Base-by-base conservation (phyloP, 2,113 vertebrate species). In the Platysternon megacephalum region DNA sequence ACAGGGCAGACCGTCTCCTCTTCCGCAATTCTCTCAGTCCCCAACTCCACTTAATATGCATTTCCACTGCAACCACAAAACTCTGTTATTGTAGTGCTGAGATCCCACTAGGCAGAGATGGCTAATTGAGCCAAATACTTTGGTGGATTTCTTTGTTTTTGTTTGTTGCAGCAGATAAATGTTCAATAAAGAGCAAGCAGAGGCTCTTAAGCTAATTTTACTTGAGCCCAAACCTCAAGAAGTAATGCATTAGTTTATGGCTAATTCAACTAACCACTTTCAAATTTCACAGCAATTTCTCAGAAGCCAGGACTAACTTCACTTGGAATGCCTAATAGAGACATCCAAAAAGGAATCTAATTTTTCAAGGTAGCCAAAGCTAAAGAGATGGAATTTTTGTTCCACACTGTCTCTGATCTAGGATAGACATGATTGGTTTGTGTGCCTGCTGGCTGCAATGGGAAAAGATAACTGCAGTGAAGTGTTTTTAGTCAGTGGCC, bases 101-200 rank as follows among this genome's bases (percentile, higher is more conserved):
- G 82, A 88, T 95, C 94, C 84, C 79, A 58, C 19, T 72, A 85
- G 35, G 90, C 51, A 89, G 68, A 84, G 82, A 86, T 35, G 85
- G 79, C 42, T 85, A 80, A 32, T 51, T 76, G 51, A 17, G 53
- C 56, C 84, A 53, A 90, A 58, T 19, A 44, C 2, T 88, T n/a
- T 61, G 32, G 4, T 13, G 7, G 26, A 61, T 87, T 65, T 22
- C 46, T 78, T 44, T 90, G 28, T 82, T 96, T 91, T 21, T 87
- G 8, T 11, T 91, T 8, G 88, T 87, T 89, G 42, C 29, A 94
- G 4, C 26, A 92, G 21, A 88, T 19, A 91, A 97, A 82, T 68
- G 78, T 28, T 95, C 65, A 82, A 9, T 22, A 82, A 94, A 88
- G 42, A 87, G 14, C 26, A 95, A 79, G 42, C 28, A 83, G 87